Percentiles rank a stretch among this genome's conserved stretches.
These are phyloP conservation scores for Austrolebias charrua DNA, from an alignment of 2,797 vertebrate genomes.

Conservation along the genomic window DNA sequence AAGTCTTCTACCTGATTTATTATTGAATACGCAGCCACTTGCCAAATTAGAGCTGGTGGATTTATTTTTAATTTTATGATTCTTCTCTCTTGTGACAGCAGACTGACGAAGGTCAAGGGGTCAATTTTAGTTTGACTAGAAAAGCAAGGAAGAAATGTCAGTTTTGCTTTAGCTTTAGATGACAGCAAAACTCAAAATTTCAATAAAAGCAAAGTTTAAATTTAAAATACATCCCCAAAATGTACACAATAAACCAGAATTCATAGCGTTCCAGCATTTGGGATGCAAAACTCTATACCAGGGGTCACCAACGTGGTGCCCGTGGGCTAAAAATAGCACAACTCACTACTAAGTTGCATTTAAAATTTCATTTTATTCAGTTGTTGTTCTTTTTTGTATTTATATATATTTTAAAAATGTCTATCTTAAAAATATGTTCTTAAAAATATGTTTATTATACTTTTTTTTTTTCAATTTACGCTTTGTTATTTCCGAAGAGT, in stretches of 20 bases:
- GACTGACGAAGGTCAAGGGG: slow-evolving; percentile 20
- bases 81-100: slow-evolving; percentile 32
- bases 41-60: slow-evolving; percentile 55
- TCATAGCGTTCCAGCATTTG: not conserved
- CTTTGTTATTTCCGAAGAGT: no score
- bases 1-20: slow-evolving; percentile 53
- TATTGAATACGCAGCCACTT: slow-evolving; percentile 35
- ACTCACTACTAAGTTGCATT: no score
- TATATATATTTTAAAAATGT: no score
- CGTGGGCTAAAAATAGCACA: no score
- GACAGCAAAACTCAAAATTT: not conserved
- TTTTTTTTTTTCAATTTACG: no score
- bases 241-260: not conserved
- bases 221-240: not conserved
- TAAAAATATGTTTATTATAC: no score
- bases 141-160: no score
- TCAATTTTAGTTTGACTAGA: no score
- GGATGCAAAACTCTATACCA: not conserved
- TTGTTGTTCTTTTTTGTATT: no score
- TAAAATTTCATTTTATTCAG: no score
- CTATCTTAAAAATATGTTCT: no score
- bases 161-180: not conserved
- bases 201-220: not conserved
- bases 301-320: no score
- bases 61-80: slow-evolving; percentile 22